Evolutionary conservation across 2,113 vertebrate genomes (phyloP).

Genomic region (Mionectes macconnelli): DNA sequence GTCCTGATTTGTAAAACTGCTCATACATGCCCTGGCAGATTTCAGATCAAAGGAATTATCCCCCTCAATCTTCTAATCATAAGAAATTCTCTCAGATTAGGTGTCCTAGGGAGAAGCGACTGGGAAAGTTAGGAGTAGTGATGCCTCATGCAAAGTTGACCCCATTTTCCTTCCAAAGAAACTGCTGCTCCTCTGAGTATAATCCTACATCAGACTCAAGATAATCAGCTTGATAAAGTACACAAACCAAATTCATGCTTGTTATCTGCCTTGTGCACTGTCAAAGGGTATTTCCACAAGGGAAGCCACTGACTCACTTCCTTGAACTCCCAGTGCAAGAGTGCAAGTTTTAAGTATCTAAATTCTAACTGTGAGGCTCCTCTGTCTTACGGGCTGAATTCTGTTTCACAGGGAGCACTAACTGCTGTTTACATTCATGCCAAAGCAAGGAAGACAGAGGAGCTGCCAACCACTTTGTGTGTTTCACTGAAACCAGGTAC

Average conservation of each 20-base stretch:
- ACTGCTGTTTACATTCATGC: not conserved
- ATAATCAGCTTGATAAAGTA: not conserved
- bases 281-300: not conserved
- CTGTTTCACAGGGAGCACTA: not conserved
- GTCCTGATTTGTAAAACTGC: constrained; percentile 10
- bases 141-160: not conserved
- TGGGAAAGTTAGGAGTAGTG: constrained; percentile 15
- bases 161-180: not conserved
- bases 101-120: not conserved
- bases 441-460: not conserved
- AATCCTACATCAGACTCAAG: not conserved
- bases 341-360: not conserved
- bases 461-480: not conserved
- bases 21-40: constrained; percentile 26
- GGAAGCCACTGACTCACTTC: not conserved
- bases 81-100: constrained; percentile 18
- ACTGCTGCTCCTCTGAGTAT: not conserved
- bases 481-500: not conserved
- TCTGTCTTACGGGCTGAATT: not conserved
- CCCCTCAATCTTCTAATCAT: not conserved
- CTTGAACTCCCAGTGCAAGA: not conserved
- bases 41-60: constrained; percentile 21
- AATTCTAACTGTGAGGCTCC: not conserved
- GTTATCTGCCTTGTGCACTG: not conserved
- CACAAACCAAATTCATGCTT: not conserved